Base-by-base conservation (phyloP, 2,888 invertebrate genomes). In the Lepidochrysops patricia region DNA sequence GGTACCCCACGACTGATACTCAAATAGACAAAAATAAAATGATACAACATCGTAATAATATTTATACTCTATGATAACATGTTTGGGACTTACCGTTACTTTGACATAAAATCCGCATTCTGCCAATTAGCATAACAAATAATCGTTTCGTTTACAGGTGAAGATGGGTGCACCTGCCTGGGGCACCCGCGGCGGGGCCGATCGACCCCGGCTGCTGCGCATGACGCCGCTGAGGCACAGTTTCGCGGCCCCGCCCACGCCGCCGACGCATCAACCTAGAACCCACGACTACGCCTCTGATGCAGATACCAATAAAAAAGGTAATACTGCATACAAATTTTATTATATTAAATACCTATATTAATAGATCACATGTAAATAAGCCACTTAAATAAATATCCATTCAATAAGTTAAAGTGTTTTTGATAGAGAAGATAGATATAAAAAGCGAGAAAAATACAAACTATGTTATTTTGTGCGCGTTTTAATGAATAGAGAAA, bases 161-260 rank as follows among this genome's bases (percentile, higher is more conserved):
- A 52, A 19, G 12, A 87, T 90, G 89, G 85, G 89, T 37, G 89
- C 89, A 12, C 89, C 88, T 25, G 86, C 87, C 9, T 89, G 89
- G 88, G 87, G 86, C 64, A 75, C 87, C 61, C 89, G 90, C 66
- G 66, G 67, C 34, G 84, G 84, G 63, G 83, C 84, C 62, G 90
- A 90, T 70, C 85, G 90, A 49, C 91, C 90, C 57, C 86, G 90
- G 58, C 76, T 91, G 70, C 78, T 91, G 75, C 89, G 91, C 64
- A 91, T 91, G 90, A 90, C 91, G 50, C 91, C 91, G 63, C 82
- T 91, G 48, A 77, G 91, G 27, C 91, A 91, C 77, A 91, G 91
- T 76, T 89, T 91, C 70, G 90, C 90, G 35, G 90, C 89, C 32
- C 90, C 90, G 50, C 82, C 88, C 66, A 84, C 90, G 19, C 84